A percentile compares a stretch with the other conserved stretches of the same genome.
Evolutionary conservation across 1,140 invertebrate species (phyloP).

Genomic region (Lepidurus arcticus): DNA sequence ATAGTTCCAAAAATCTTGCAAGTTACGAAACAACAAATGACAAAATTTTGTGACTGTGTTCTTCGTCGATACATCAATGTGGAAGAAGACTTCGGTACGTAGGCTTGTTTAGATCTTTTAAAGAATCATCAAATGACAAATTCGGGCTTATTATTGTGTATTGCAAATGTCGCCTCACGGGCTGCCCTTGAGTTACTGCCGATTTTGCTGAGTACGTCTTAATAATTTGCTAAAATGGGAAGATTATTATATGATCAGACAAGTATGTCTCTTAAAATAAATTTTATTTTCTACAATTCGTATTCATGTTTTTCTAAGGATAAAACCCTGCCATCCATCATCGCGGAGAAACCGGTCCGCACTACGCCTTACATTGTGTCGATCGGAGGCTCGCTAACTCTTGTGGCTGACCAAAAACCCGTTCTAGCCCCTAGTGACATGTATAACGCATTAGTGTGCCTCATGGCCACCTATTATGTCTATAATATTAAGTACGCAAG

Average conservation of each 20-base stretch:
- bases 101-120: neutral
- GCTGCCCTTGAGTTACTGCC: neutral
- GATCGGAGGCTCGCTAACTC: neutral
- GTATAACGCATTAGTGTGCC: neutral
- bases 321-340: neutral
- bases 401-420: neutral
- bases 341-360: neutral
- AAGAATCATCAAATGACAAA: constrained; percentile 2
- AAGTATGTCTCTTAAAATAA: constrained; percentile 1
- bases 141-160: neutral
- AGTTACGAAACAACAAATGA: neutral
- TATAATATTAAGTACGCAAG: no score
- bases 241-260: neutral
- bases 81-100: neutral
- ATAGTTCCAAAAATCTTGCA: no score
- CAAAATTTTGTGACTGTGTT: neutral
- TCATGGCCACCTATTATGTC: neutral
- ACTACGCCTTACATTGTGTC: constrained; percentile 5
- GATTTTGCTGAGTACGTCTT: neutral
- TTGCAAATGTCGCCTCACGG: neutral
- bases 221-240: neutral
- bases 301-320: neutral
- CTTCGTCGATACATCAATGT: neutral
- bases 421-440: neutral
- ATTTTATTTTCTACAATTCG: neutral